These are phyloP conservation scores for Pantala flavescens DNA, from an alignment of 1,140 invertebrate species.

Conservation along the genomic window DNA sequence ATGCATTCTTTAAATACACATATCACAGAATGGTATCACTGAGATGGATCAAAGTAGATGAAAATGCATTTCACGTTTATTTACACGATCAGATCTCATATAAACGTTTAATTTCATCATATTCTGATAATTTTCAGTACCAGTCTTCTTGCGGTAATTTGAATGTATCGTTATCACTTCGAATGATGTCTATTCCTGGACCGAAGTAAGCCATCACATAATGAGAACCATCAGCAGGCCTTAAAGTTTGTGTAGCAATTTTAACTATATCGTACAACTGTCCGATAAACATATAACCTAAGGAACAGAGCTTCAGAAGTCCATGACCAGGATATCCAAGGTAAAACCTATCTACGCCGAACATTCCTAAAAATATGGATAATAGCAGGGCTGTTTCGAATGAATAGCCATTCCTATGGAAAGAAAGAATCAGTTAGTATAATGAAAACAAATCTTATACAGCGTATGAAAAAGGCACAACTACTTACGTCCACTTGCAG, in stretches of 20 bases:
- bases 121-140: constrained; percentile 29
- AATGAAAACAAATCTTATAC: constrained; percentile 8
- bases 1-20: no score
- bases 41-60: no score
- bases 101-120: no score
- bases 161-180: constrained; percentile 77
- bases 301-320: constrained; percentile 84
- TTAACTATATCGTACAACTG: constrained; percentile 91
- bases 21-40: no score
- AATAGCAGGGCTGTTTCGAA: constrained; percentile 85
- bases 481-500: constrained; percentile 84
- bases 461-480: constrained; percentile 12
- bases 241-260: constrained; percentile 85
- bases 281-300: constrained; percentile 94
- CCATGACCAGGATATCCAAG: constrained; percentile 92
- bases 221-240: constrained; percentile 91
- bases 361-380: constrained; percentile 93
- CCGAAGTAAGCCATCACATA: constrained; percentile 93
- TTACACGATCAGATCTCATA: no score
- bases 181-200: constrained; percentile 66
- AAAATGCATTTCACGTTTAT: no score
- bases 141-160: constrained; percentile 72
- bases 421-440: constrained; percentile 25
- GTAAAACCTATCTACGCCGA: constrained; percentile 95
- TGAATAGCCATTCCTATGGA: constrained; percentile 76